phyloP scores from a whole-genome alignment of 1,140 invertebrate species.

The Caenorhabditis briggsae region DNA sequence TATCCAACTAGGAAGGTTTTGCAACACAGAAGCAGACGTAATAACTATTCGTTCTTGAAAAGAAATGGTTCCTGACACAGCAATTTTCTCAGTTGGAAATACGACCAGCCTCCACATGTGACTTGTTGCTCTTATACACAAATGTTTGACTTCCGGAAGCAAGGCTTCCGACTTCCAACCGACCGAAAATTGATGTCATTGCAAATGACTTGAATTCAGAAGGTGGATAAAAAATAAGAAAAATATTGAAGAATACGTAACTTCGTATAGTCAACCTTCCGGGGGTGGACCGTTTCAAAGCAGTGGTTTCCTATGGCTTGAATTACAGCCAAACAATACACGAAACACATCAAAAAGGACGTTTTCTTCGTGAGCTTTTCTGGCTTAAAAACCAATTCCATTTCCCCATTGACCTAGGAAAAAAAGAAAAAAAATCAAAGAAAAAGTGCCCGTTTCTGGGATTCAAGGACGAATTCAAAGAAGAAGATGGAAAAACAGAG shows the following conservation, averaged over 20 bases:
- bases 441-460: not conserved
- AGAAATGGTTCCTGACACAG: slow-evolving; percentile 24
- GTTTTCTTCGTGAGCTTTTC: not conserved
- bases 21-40: not conserved
- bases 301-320: too few species aligned
- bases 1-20: slow-evolving; percentile 4
- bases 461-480: slow-evolving; percentile 5
- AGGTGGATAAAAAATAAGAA: not conserved
- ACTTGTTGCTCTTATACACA: slow-evolving; percentile 15
- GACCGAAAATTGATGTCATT: slow-evolving; percentile 54
- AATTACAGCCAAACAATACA: too few species aligned
- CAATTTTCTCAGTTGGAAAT: slow-evolving; percentile 54
- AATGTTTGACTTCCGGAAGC: slow-evolving; percentile 49
- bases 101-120: slow-evolving; percentile 37
- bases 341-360: not conserved
- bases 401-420: not conserved
- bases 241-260: not conserved
- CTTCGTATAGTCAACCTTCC: too few species aligned
- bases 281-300: too few species aligned
- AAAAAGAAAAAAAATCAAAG: slow-evolving; percentile 3
- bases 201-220: not conserved
- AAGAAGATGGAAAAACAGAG: not conserved
- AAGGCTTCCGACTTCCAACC: slow-evolving; percentile 34
- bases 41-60: not conserved
- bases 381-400: not conserved